Evolutionary conservation across 2,888 invertebrate species (phyloP).

Genomic region (Ditylenchus weischeri): DNA sequence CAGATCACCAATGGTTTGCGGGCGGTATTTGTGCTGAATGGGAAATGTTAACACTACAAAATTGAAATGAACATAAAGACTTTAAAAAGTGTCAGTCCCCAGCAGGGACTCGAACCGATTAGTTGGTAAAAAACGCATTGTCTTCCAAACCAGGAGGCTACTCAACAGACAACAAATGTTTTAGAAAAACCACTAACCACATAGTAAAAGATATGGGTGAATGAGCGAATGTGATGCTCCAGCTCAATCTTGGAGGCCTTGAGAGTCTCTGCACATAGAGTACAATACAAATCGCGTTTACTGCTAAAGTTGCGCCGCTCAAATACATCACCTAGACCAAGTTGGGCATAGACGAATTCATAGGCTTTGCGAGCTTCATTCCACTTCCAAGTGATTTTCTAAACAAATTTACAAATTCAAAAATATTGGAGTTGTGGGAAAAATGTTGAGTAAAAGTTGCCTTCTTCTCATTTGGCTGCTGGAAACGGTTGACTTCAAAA

Average conservation of each 20-base stretch:
- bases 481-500: slow-evolving; percentile 13
- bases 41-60: not conserved
- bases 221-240: slow-evolving; percentile 21
- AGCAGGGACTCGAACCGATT: too few relatives aligned
- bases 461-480: slow-evolving; percentile 17
- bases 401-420: slow-evolving; percentile 6
- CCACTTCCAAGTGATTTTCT: slow-evolving; percentile 27
- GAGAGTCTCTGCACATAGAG: slow-evolving; percentile 14
- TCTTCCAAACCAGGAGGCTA: too few relatives aligned
- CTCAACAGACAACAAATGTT: too few relatives aligned
- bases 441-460: not conserved
- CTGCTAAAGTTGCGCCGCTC: slow-evolving; percentile 12
- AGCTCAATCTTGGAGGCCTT: slow-evolving; percentile 13
- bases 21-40: slow-evolving; percentile 21
- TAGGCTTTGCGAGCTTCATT: slow-evolving; percentile 11
- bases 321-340: slow-evolving; percentile 14
- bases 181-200: not conserved
- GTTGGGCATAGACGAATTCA: slow-evolving; percentile 24
- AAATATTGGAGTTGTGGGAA: not conserved
- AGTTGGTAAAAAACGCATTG: too few relatives aligned
- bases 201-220: slow-evolving; percentile 22
- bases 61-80: too few relatives aligned
- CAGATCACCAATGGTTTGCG: slow-evolving; percentile 16
- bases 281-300: slow-evolving; percentile 17
- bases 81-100: too few relatives aligned